phyloP scores from a whole-genome alignment of 92 coral and sea anemone genomes.

The Actinernus sp. region DNA sequence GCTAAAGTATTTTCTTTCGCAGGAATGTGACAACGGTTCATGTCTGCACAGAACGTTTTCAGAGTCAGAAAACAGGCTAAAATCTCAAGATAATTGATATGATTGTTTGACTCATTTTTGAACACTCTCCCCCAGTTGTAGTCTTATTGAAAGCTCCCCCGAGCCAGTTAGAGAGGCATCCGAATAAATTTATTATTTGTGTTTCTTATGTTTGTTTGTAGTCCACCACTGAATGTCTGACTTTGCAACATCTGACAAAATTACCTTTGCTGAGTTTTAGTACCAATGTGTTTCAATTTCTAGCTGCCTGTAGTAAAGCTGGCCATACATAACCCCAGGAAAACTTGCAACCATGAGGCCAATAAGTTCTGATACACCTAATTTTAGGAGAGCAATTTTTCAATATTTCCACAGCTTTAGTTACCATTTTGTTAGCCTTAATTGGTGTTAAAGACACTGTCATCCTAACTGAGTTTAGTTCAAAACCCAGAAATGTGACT shows the following conservation, averaged over 20 bases:
- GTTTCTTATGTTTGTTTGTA: neutral
- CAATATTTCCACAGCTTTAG: neutral
- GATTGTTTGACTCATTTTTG: conserved; percentile 8
- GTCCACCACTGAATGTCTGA: conserved; percentile 43
- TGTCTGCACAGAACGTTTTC: conserved; percentile 8
- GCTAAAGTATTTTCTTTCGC: conserved; percentile 60
- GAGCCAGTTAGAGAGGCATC: conserved; percentile 55
- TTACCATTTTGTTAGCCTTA: neutral
- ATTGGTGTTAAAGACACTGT: neutral
- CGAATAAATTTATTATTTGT: conserved; percentile 13
- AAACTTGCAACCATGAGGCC: conserved; percentile 5
- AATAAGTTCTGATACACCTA: neutral
- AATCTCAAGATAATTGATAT: conserved; percentile 44
- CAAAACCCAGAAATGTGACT: conserved; percentile 35
- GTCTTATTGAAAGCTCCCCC: conserved; percentile 24
- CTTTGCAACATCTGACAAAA: conserved; percentile 35
- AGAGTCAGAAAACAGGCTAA: conserved; percentile 35
- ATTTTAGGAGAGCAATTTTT: neutral
- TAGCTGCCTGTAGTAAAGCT: conserved; percentile 6
- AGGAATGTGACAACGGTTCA: conserved; percentile 43
- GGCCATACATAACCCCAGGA: no score
- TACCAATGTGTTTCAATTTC: conserved; percentile 13
- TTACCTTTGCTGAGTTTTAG: conserved; percentile 12
- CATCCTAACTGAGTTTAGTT: conserved; percentile 19
- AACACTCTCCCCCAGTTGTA: conserved; percentile 1